Percentiles rank a stretch among this genome's conserved stretches.
Conservation (phyloP, 2,797 vertebrate species). For the Clamator glandarius region DNA sequence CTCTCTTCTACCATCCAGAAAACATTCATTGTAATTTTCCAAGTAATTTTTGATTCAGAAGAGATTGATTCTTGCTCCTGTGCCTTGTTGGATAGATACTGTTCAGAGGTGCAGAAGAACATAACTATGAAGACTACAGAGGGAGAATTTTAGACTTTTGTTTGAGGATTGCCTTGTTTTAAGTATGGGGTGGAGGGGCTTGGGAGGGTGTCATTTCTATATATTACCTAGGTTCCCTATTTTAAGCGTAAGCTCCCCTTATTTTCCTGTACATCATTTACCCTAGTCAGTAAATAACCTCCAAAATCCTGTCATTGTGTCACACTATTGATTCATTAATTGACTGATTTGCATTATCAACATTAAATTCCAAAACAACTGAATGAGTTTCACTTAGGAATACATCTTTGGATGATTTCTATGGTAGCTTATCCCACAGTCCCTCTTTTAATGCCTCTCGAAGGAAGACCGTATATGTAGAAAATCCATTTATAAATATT, state of each 20-base stretch:
- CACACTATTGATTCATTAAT: not conserved
- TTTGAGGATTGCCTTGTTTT: not conserved
- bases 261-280: not conserved
- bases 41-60: not conserved
- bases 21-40: not conserved
- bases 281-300: not conserved
- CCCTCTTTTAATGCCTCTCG: not conserved
- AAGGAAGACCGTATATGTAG: not conserved
- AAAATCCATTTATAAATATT: constrained; percentile 41
- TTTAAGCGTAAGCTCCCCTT: not conserved
- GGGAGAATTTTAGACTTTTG: not conserved
- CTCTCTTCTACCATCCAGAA: not conserved
- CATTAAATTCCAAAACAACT: not conserved
- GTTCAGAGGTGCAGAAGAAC: not conserved
- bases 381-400: not conserved
- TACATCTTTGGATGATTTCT: not conserved
- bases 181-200: not conserved
- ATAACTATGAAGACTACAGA: not conserved
- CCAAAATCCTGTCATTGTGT: not conserved
- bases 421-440: not conserved
- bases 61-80: not conserved
- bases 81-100: not conserved
- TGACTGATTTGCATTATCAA: not conserved
- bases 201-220: not conserved
- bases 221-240: not conserved